Evolutionary conservation across 2,888 invertebrate species (phyloP).

Genomic region (Cheilosia vulpina): DNA sequence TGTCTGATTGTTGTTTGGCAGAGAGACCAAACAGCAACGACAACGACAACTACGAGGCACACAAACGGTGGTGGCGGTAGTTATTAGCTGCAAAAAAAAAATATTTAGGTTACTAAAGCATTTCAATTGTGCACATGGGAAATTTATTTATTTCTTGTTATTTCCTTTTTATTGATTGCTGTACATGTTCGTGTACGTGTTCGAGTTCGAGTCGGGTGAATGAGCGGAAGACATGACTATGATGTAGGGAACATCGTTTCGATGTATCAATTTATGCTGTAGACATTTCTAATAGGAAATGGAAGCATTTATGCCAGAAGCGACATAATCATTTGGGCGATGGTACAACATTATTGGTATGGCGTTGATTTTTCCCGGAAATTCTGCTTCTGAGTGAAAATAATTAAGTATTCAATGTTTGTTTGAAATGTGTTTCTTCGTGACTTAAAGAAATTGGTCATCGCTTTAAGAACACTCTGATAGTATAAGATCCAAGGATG

Average conservation of each 20-base stretch:
- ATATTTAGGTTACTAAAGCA: conserved; percentile 54
- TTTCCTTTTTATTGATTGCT: conserved; percentile 13
- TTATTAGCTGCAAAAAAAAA: conserved; percentile 41
- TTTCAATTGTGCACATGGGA: conserved; percentile 44
- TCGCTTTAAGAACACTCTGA: too few relatives aligned
- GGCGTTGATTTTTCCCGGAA: too few relatives aligned
- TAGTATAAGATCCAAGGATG: too few relatives aligned
- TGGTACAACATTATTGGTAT: too few relatives aligned
- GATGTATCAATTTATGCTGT: not conserved
- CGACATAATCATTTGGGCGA: too few relatives aligned
- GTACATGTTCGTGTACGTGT: not conserved
- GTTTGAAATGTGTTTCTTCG: too few relatives aligned
- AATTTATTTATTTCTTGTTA: conserved; percentile 9
- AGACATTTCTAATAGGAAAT: not conserved
- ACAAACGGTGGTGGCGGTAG: conserved; percentile 17
- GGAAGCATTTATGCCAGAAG: too few relatives aligned
- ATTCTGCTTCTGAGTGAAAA: too few relatives aligned
- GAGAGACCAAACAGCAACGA: conserved; percentile 3
- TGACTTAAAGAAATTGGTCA: too few relatives aligned
- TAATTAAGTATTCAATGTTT: too few relatives aligned
- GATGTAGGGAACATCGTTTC: not conserved
- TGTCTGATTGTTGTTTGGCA: conserved; percentile 35
- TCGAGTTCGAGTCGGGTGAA: not conserved
- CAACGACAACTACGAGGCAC: conserved; percentile 4
- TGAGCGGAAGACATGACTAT: not conserved